Percentiles rank a stretch among this genome's conserved stretches.
Conservation (phyloP, 2,888 invertebrate genomes). For the Cataglyphis livida region DNA sequence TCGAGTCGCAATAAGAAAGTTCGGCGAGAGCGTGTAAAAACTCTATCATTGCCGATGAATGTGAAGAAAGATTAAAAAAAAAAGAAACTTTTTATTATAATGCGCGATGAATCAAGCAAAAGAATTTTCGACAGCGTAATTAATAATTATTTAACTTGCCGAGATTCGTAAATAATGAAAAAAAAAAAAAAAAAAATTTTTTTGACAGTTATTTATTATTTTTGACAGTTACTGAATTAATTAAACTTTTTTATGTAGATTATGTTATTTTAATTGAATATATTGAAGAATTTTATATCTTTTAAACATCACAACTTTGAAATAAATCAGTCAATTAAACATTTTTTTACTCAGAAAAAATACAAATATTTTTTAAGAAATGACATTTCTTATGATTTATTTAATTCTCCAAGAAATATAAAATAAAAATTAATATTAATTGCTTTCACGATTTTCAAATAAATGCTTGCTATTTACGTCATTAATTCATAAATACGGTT, state of each 20-base stretch:
- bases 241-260: not conserved
- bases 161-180: not conserved
- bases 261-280: not conserved
- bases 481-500: not conserved
- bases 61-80: not conserved
- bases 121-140: not conserved
- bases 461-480: not conserved
- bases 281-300: not conserved
- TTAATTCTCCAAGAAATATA: not conserved
- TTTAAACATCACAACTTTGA: not conserved
- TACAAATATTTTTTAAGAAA: not conserved
- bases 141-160: not conserved
- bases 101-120: not conserved
- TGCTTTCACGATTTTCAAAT: constrained; percentile 7
- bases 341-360: not conserved
- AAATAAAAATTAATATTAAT: constrained; percentile 3
- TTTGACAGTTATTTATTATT: not conserved
- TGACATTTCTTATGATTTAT: not conserved
- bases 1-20: not conserved
- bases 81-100: not conserved
- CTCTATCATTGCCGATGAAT: not conserved
- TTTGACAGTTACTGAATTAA: not conserved
- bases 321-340: not conserved
- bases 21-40: too few relatives aligned
- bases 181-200: too few relatives aligned